phyloP scores from a whole-genome alignment of 1,140 invertebrate species.

The Stegodyphus dumicola region DNA sequence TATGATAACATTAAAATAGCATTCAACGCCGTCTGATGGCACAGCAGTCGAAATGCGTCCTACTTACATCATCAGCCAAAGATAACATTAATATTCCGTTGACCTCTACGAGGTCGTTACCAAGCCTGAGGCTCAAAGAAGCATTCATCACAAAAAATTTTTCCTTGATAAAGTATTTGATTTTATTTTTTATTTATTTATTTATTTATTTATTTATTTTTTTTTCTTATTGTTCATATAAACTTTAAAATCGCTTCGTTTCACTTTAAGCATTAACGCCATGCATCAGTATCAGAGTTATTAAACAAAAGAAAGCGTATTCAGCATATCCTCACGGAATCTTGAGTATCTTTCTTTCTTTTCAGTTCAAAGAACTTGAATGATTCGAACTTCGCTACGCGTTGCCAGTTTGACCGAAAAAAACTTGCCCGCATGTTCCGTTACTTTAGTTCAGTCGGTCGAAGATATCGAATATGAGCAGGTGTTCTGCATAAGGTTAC shows the following conservation, averaged over 20 bases:
- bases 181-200: too few species aligned
- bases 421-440: not conserved
- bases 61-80: not conserved
- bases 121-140: not conserved
- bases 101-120: not conserved
- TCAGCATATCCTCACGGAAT: not conserved
- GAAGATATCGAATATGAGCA: constrained; percentile 43
- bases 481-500: constrained; percentile 29
- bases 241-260: not conserved
- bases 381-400: not conserved
- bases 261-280: not conserved
- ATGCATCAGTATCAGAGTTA: not conserved
- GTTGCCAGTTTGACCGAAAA: constrained; percentile 31
- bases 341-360: not conserved
- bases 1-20: too few species aligned
- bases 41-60: too few species aligned
- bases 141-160: too few species aligned
- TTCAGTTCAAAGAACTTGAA: constrained; percentile 9
- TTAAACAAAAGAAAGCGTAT: not conserved
- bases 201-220: not conserved
- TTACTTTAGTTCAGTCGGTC: constrained; percentile 40
- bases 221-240: not conserved
- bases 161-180: too few species aligned
- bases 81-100: not conserved
- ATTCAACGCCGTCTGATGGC: too few species aligned